A percentile compares a stretch with the other conserved stretches of the same genome.
phyloP scores from a whole-genome alignment of 64 coral and sea anemone species.

The Hydrozoanthus tunicans region DNA sequence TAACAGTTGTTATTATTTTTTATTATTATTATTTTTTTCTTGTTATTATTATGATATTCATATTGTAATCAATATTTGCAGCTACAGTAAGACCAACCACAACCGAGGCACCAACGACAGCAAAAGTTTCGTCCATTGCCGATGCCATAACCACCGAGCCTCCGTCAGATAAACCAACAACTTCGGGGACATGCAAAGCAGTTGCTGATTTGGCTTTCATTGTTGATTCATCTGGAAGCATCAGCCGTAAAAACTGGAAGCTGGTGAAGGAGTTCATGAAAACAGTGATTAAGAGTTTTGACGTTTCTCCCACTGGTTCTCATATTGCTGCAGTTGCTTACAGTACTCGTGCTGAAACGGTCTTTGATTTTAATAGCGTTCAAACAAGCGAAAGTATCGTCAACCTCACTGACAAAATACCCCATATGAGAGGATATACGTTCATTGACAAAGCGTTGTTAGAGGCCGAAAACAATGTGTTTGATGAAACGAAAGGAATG shows the following conservation, averaged over 20 bases:
- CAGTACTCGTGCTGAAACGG: background rate
- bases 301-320: conserved; percentile 19
- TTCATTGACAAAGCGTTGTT: conserved; percentile 39
- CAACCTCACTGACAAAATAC: background rate
- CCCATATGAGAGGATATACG: background rate
- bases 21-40: too few relatives aligned
- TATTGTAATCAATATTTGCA: too few relatives aligned
- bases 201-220: conserved; percentile 11
- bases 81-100: too few relatives aligned
- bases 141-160: background rate
- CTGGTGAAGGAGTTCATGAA: conserved; percentile 5
- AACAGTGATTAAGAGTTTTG: background rate
- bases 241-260: background rate
- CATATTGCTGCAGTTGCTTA: conserved; percentile 40
- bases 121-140: background rate
- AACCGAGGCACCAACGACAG: too few relatives aligned
- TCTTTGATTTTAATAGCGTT: background rate
- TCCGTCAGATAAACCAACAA: background rate
- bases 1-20: too few relatives aligned
- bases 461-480: conserved; percentile 17
- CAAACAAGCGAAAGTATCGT: background rate
- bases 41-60: background rate
- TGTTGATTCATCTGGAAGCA: conserved; percentile 45
- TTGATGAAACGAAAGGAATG: conserved; percentile 30
- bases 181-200: background rate